A percentile compares a stretch with the other conserved stretches of the same genome.
Evolutionary conservation across 2,113 vertebrate genomes (phyloP).

Genomic region (Rissa tridactyla): DNA sequence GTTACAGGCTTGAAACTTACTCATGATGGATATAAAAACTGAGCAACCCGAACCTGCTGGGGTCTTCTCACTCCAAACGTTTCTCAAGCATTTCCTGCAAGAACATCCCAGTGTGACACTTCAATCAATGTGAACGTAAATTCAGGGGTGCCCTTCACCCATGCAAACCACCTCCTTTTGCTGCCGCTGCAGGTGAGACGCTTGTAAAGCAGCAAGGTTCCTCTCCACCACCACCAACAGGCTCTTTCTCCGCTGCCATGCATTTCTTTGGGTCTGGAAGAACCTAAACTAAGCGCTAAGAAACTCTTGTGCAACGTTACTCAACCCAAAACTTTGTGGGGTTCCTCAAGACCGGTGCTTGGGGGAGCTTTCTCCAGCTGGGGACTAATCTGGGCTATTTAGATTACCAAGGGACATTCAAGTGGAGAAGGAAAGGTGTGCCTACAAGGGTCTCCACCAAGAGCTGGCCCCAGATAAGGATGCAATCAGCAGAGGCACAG

Average conservation of each 20-base stretch:
- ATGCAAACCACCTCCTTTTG: neutral
- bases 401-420: neutral
- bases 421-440: neutral
- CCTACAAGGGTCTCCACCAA: neutral
- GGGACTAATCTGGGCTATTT: neutral
- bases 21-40: neutral
- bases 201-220: neutral
- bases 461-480: neutral
- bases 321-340: neutral
- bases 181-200: rapidly evolving
- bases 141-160: neutral
- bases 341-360: neutral
- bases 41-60: neutral
- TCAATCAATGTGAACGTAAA: neutral
- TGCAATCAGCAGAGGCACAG: neutral
- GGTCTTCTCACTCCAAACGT: neutral
- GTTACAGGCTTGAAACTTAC: neutral
- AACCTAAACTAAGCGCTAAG: neutral
- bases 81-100: neutral
- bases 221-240: neutral
- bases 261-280: neutral
- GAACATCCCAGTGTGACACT: neutral
- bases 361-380: neutral
- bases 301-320: neutral
- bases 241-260: neutral